These are phyloP conservation scores for Paracentrotus lividus DNA, from an alignment of 53 echinoderm and acorn worm genomes.

Conservation along the genomic window DNA sequence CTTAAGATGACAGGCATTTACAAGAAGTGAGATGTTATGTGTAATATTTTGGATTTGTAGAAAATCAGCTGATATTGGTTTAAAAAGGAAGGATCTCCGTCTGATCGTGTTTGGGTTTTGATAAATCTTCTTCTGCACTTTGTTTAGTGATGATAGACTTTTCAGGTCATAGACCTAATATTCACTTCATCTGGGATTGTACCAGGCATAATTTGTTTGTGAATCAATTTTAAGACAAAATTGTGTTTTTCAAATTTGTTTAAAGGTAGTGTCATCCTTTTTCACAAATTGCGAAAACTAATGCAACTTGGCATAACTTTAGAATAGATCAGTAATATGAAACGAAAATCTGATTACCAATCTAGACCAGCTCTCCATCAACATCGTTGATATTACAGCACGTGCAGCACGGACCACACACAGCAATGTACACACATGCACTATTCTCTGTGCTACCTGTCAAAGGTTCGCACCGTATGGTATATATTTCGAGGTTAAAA, in stretches of 20 bases:
- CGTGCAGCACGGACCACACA: too few species aligned
- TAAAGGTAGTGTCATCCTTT: too few species aligned
- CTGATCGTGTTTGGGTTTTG: neutral
- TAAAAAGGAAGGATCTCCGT: neutral
- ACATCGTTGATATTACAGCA: too few species aligned
- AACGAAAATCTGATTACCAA: too few species aligned
- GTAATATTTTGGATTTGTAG: conserved; percentile 7
- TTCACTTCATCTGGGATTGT: neutral
- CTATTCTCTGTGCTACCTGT: too few species aligned
- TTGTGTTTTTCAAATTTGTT: neutral
- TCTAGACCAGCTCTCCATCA: too few species aligned
- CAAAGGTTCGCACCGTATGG: too few species aligned
- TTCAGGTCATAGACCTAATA: neutral
- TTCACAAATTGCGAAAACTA: too few species aligned
- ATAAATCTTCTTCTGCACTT: neutral
- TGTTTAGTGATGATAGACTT: neutral
- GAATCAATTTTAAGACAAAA: neutral
- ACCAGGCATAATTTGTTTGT: neutral
- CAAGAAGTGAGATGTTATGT: neutral
- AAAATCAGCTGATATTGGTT: conserved; percentile 21
- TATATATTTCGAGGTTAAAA: too few species aligned
- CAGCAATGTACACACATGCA: too few species aligned
- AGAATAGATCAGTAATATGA: too few species aligned
- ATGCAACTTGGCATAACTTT: too few species aligned
- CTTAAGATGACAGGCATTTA: neutral